Base-by-base conservation (phyloP, 2,888 invertebrate genomes). In the Cantharis flavilabris region DNA sequence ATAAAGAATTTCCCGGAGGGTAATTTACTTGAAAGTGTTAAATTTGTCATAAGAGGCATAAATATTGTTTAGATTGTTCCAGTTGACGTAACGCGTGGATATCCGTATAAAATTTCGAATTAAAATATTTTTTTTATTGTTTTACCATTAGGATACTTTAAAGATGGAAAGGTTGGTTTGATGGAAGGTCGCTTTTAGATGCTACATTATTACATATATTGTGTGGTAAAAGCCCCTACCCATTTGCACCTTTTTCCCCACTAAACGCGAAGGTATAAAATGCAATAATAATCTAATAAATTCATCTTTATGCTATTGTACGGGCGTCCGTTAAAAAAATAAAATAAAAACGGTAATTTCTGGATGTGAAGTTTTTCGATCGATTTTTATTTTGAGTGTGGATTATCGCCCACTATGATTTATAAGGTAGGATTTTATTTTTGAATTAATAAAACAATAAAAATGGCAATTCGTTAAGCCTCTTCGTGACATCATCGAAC, bases 181-280 rank as follows among this genome's bases (percentile, higher is more conserved):
- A 65, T 70, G 77, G 80, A 79, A 77, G 78, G 81, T 77, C 80
- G 80, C 75, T 70, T 75, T 62, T 73, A 73, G 83, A 83, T 85
- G 86, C 84, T 86, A 85, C 84, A 85, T 82, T 86, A 86, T 84
- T 85, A 85, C 84, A 85, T 81, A 85, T 85, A 84, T 81, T 83
- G 79, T 83, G 81, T 81, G 82, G 80, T 82, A 84, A 83, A 84
- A 82, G 82, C 84, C 85, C 85, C 85, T 84, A 80, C 81, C 83
- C 83, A 18, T 16, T 33, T 72, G 69, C 23, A 72, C 49, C 63
- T 85, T 85, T 33, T 85, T 86, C 86, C 86, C 86, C 85, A 86
- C 86, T 84, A 82, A 81, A 78, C 79, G 82, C 80, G 80, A 83
- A 81, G 81, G 85, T 86, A 86, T 86, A 86, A 86, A 86, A 86